Evolutionary conservation across 2,797 vertebrate species (phyloP), one percentile per base, ranked within the genome.

Genomic region (Trematomus bernacchii): DNA sequence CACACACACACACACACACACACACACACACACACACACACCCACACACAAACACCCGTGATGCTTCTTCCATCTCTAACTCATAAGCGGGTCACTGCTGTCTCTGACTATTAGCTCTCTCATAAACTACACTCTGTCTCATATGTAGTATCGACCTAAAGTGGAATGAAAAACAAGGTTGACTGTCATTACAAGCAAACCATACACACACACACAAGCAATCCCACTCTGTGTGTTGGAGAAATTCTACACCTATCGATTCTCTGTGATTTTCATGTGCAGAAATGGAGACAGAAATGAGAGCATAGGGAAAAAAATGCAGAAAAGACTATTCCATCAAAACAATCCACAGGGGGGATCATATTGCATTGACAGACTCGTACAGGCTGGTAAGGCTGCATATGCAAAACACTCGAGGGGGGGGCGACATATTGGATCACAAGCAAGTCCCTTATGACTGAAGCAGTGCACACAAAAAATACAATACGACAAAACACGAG

Each of bases 161-260:
- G 63, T 15, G 7, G 46, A 77, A 87, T 83, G 76, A 80, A 90
- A 87, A 81, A 86, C 71, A 83, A 82, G 82, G 62, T 30, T 64
- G 80, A 82, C 81, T 81, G 66, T 79, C 74, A 76, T 82, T 84
- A 80, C 62, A 50, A 42, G 30, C 47, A 66, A 67, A 82, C 65
- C 57, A 86, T 33, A n/a, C n/a, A n/a, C n/a, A 85, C n/a, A 85
- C 43, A 68, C 61, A 60, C 54, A 53, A 23, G 30, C 60, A 71
- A 3, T 51, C 69, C 73, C 77, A 37, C 54, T 72, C 53, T 27
- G 74, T 19, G 65, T 66, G 47, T 52, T 18, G 70, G 46, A 72
- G 76, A 79, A 83, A 89, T 75, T 76, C 72, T 70, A 62, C 12
- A 15, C 70, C 50, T 79, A 91, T 91, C 77, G 88, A 92, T 91